Conservation (phyloP, 2,797 vertebrate genomes). For the Scomberomorus guttatus region DNA sequence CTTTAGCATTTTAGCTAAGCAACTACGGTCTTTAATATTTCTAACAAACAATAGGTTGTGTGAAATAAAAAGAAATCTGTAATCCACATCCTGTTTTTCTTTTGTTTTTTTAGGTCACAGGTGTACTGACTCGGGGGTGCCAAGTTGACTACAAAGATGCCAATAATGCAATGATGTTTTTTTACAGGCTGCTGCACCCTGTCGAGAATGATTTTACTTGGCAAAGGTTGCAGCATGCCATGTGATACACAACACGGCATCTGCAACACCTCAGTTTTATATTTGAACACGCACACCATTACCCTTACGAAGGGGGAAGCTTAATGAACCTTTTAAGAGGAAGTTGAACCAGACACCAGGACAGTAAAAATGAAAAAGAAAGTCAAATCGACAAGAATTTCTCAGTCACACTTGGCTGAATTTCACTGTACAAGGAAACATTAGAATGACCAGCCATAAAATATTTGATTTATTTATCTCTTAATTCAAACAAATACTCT, state of each 20-base stretch:
- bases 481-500: constrained; percentile 80
- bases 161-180: too few species aligned
- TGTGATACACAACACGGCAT: background rate
- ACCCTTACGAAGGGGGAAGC: background rate
- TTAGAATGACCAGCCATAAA: constrained; percentile 80
- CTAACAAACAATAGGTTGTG: background rate
- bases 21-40: background rate
- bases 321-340: background rate
- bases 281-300: background rate
- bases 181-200: too few species aligned
- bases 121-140: background rate
- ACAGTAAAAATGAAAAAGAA: background rate
- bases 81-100: background rate
- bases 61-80: too few species aligned
- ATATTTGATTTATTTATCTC: constrained; percentile 84
- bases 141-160: too few species aligned
- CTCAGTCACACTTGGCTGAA: background rate
- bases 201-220: background rate
- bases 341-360: background rate
- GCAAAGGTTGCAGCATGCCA: background rate
- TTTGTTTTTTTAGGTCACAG: background rate
- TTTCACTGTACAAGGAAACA: constrained; percentile 57
- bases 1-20: background rate
- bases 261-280: too few species aligned
- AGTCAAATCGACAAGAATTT: background rate